Base-by-base conservation (phyloP, 2,113 vertebrate species). In the Sebastes schlegelii region DNA sequence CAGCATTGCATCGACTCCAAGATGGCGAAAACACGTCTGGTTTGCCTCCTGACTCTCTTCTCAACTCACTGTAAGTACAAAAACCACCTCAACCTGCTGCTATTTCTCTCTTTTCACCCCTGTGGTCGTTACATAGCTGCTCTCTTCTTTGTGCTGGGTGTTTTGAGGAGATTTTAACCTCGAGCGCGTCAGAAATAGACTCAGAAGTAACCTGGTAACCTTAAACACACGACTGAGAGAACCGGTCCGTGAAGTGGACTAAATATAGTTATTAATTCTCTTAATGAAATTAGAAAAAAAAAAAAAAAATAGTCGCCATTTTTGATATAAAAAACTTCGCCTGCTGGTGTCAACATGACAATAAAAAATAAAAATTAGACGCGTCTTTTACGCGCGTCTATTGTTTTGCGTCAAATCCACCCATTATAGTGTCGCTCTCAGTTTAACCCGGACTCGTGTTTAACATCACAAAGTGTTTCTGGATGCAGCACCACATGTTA, bases 21-120 rank as follows among this genome's bases (percentile, higher is more conserved):
- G 94, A 96, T 96, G 95, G 95, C 95, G 95, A 94, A 90, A 94
- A 88, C 94, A 91, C 92, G 92, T 92, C 93, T 95, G 93, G 84
- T 82, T 92, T 93, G 89, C 52, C 83, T 94, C 86, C 92, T 96
- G 92, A 87, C 92, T 88, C 94, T 96, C 86, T 84, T 96, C 90
- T 91, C 92, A 91, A 91, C 94, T 92, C 92, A 95, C 83, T 95
- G 95, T 96, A 83, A 96, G 95, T 96, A 87, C 52, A 17, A 64
- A 83, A 86, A 34, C 83, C 6, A 49, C 51, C 8, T 12, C 4
- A 1, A 80, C 77, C 34, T 16, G 49, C 51, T 19, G 13, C 40
- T 63, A 3, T 19, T 52, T 52, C 2, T 1, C 5, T 17, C 0
- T 19, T 14, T 64, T 34, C 13, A 23, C 58, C 10, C 9, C 5